Base-by-base conservation (phyloP, 1,140 invertebrate species). In the Sycophaga agraensis region DNA sequence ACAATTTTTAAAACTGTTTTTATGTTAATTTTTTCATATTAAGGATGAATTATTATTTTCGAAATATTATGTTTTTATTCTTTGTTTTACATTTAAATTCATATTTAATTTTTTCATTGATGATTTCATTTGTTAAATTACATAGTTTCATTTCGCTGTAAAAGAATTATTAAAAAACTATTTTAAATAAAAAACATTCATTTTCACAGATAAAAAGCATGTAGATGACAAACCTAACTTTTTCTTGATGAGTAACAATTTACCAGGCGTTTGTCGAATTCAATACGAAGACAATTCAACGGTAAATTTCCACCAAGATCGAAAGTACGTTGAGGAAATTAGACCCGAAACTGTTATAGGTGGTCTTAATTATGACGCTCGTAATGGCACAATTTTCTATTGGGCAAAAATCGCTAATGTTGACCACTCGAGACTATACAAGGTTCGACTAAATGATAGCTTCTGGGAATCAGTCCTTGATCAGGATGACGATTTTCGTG, bases 401-500 rank as follows among this genome's bases (percentile, higher is more conserved):
- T 63, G 61, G 61, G 45, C 53, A 9, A 63, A 53, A 26, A 51
- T 37, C n/a, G 61, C 61, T 0, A 63, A 63, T 7, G 54, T 63
- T 6, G 61, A 63, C n/a, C 61, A 63, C 45, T 50, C 61, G 28
- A 24, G 61, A 2, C 22, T 63, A 8, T 63, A 63, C 48, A 50
- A 42, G 26, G 53, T 63, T 2, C 35, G 54, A 12, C 39, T 63
- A 2, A 63, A 63, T 31, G 61, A 63, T 37, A 63, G 54, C 26
- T 28, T 51, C 14, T 63, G 61, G 61, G 39, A 58, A 22, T 16
- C 43, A 0, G 31, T 63, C 1, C 48, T 63, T 0, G 48, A 57
- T 6, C 61, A 63, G 39, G 61, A 57, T 9, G 61, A 63, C 40
- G 61, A 63, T 12, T 63, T 63, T 11, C 54, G 61, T 6, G 61